Base-by-base conservation (phyloP, 2,888 invertebrate genomes). In the Baccha elongata region DNA sequence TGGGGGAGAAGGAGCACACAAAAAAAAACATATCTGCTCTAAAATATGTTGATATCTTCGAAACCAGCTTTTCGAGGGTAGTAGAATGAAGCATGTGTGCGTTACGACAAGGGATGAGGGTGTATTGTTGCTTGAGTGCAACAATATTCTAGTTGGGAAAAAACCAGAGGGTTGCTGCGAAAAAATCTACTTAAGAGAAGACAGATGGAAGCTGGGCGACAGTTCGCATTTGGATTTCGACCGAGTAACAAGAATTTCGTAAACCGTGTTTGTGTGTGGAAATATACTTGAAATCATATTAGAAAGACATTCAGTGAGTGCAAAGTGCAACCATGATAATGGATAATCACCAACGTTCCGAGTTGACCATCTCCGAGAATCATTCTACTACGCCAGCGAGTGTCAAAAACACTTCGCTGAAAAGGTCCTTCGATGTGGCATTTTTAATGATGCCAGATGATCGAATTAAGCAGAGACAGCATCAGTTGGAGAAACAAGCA, bases 361-460 rank as follows among this genome's bases (percentile, higher is more conserved):
- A 92, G 85, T 87, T 92, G 6, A 92, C 92, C 86, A 92, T 88
- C 85, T 86, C 89, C 7, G 87, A 87, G 44, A 85, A 86, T 26
- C 86, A 87, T 44, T 85, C 87, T 13, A 67, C 85, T 17, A 80
- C 84, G 17, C 88, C 89, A 90, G 89, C 93, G 91, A 87, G 92
- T 55, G 84, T 86, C 3, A 87, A 86, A 23, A 86, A 87, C 0
- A 87, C 90, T 85, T 92, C 86, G 40, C 85, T 90, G n/a, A 97
- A 97, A 87, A 92, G 97, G 13, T 95, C 96, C 0, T 97, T 97
- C 88, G 97, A 97, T 89, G 97, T 97, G 8, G 97, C 97, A 0
- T 97, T 97, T 87, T 91, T 97, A 23, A 96, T 97, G 93, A 94
- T 96, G 89, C 96, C 96, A 1, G 96, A 97, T 88, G 96, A 96